phyloP scores from a whole-genome alignment of 2,113 vertebrate species.

The Dicrurus megarhynchus region DNA sequence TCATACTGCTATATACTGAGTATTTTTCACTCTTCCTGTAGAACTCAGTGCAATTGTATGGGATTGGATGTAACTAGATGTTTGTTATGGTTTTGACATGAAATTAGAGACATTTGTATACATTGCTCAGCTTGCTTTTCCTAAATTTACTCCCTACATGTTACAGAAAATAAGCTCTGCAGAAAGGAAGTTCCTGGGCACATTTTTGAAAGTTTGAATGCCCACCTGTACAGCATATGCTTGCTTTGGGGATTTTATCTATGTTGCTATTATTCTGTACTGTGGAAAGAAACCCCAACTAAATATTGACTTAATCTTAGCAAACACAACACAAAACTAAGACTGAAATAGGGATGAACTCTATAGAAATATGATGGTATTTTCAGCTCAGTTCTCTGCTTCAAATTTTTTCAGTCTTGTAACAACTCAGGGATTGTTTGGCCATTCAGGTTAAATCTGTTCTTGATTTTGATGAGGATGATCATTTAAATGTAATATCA shows the following conservation, averaged over 20 bases:
- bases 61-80: not conserved
- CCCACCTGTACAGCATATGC: not conserved
- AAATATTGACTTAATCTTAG: not conserved
- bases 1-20: not conserved
- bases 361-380: not conserved
- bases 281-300: not conserved
- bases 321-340: not conserved
- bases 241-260: not conserved
- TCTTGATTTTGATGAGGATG: not conserved
- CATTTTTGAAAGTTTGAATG: not conserved
- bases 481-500: not conserved
- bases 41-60: not conserved
- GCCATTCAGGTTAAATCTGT: not conserved
- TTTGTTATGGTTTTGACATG: not conserved
- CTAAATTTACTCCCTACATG: not conserved
- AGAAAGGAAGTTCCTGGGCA: not conserved
- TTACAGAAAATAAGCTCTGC: not conserved
- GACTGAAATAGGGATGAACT: not conserved
- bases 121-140: not conserved
- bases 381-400: not conserved
- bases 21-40: not conserved
- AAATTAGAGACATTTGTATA: not conserved
- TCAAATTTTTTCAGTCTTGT: not conserved
- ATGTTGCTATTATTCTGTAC: not conserved
- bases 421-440: not conserved